Percentiles rank a stretch among this genome's conserved stretches.
These are phyloP conservation scores for Oeneis ivallda DNA, from an alignment of 2,888 invertebrate species.

Conservation along the genomic window DNA sequence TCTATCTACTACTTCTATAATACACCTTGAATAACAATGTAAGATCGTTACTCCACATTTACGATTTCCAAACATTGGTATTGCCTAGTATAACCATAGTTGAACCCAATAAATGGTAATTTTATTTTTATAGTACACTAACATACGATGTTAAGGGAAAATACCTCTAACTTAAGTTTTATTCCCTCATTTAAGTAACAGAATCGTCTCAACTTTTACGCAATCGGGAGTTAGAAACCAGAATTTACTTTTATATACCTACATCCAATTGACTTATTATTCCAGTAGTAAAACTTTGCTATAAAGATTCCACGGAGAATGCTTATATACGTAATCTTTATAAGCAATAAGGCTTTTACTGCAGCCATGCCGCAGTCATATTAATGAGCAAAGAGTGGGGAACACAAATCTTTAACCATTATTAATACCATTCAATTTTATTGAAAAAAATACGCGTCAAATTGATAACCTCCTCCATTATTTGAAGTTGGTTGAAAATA, in stretches of 20 bases:
- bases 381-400: slow-evolving; percentile 1
- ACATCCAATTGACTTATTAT: slow-evolving; percentile 27
- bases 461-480: too few relatives aligned
- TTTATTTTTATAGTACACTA: slow-evolving; percentile 11
- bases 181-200: slow-evolving; percentile 12
- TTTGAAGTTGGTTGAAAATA: too few relatives aligned
- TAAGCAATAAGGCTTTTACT: slow-evolving; percentile 35
- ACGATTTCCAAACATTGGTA: background rate
- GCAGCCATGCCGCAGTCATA: slow-evolving; percentile 25
- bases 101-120: slow-evolving; percentile 12
- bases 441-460: too few relatives aligned
- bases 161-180: slow-evolving; percentile 16
- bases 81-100: background rate
- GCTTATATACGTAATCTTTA: slow-evolving; percentile 25
- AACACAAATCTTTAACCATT: background rate
- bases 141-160: background rate
- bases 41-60: background rate
- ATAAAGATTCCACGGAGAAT: slow-evolving; percentile 34
- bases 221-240: slow-evolving; percentile 6
- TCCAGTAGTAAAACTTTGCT: slow-evolving; percentile 32
- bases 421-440: too few relatives aligned
- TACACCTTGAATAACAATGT: background rate
- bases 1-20: too few relatives aligned
- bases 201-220: slow-evolving; percentile 11
- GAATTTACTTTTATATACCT: slow-evolving; percentile 21